phyloP scores from a whole-genome alignment of 2,797 vertebrate species.

The Chaetodon trifasciatus region DNA sequence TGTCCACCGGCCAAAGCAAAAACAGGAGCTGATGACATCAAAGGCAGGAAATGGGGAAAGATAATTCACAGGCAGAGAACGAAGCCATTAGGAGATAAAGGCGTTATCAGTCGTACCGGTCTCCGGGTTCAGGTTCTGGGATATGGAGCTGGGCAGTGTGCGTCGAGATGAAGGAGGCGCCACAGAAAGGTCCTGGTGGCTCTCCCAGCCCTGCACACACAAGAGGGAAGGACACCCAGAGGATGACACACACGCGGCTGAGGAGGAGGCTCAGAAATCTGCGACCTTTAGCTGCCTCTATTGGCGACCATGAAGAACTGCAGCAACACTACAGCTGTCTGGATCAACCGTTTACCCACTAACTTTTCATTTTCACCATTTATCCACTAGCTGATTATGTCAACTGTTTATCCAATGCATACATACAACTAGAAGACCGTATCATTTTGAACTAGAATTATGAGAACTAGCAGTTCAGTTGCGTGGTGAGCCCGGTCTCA shows the following conservation, averaged over 20 bases:
- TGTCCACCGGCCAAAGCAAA: background rate
- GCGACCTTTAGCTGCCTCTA: conserved; percentile 23
- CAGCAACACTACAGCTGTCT: background rate
- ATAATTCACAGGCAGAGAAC: conserved; percentile 18
- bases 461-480: no score
- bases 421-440: background rate
- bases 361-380: background rate
- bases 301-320: conserved; percentile 11
- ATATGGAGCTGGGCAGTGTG: conserved; percentile 72
- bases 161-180: conserved; percentile 79
- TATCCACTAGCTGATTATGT: background rate
- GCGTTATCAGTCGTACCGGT: conserved; percentile 54
- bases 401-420: background rate
- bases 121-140: conserved; percentile 70
- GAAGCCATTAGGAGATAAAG: conserved; percentile 22
- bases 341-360: background rate
- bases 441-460: no score
- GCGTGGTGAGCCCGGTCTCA: no score
- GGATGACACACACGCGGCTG: background rate
- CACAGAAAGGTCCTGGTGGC: conserved; percentile 93
- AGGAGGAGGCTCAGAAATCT: background rate
- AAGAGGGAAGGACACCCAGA: background rate
- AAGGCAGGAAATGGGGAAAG: conserved; percentile 20
- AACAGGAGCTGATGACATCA: conserved; percentile 28
- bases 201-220: conserved; percentile 91